Base-by-base conservation (phyloP, 2,797 vertebrate genomes). In the Lacerta bilineata region DNA sequence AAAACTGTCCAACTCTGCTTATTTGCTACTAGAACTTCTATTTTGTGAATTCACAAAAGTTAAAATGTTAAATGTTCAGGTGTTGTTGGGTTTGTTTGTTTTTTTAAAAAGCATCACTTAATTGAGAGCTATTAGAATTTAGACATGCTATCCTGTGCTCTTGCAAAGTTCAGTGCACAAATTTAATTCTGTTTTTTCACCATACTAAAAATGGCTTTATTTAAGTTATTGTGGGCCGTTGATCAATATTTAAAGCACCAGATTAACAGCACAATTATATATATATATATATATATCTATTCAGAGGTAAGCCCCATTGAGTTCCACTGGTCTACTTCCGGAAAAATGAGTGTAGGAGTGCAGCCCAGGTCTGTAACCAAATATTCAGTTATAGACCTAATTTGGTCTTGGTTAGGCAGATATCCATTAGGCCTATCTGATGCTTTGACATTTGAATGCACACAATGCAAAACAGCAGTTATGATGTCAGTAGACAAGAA, bases 201-300 rank as follows among this genome's bases (percentile, higher is more conserved):
- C 36, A 88, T 89, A 88, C 6, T 92, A 87, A 83, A 91, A 94
- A 83, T 69, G 43, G 27, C 89, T 92, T 95, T 46, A 84, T 72
- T 89, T 39, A 80, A 77, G n/a, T 84, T 8, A 0, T 0, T 1
- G 46, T 0, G 46, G 84, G 79, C 68, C 90, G 43, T 59, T 39
- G 17, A 41, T 10, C 76, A 33, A 55, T 72, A 82, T 83, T 29
- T 92, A 39, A 92, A 92, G 80, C 80, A 85, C 0, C 15, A 46
- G 72, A 25, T 61, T 83, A 36, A 13, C 69, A 71, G 29, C 27
- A n/a, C 11, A n/a, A n/a, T 71, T n/a, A 33, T 33, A 33, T 33
- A 33, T 33, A 33, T 33, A 33, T 33, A 33, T 33, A 33, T 33
- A 33, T 36, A 36, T 74, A 33, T 74, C 36, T 18, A 18, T 36